Base-by-base conservation (phyloP, 1,140 invertebrate species). In the Sweltsa coloradensis region DNA sequence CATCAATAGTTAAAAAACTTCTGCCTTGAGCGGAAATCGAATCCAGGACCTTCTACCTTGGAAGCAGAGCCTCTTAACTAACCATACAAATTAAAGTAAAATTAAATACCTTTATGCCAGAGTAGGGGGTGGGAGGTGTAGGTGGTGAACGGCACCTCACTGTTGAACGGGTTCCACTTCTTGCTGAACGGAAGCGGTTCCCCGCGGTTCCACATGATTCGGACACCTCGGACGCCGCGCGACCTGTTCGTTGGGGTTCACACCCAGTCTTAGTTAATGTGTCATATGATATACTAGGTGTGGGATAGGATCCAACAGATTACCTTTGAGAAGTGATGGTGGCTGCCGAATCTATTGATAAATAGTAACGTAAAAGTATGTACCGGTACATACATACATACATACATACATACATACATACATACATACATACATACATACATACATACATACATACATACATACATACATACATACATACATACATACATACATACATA, bases 91-190 rank as follows among this genome's bases (percentile, higher is more conserved):
- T n/a, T n/a, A n/a, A n/a, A n/a, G n/a, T n/a, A n/a, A n/a, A n/a
- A n/a, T n/a, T n/a, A n/a, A n/a, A n/a, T 72, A 81, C 81, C 79
- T 75, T 80, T 80, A 60, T 84, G 79, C 73, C 81, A 86, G 55
- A 76, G 75, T 31, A 89, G 69, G 6, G 86, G 86, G 69, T 90
- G 88, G 50, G 81, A 86, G 1, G 81, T 74, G 51, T 84, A 82
- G 1, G 85, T 89, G 5, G 78, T 65, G 63, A 78, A 86, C 0
- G 87, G 87, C 51, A 89, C 81, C 41, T 83, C 74, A 48, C 76
- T 75, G 50, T 75, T 76, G 66, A 87, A 89, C 2, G 87, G 87
- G 63, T 92, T 92, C 88, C 88, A 92, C 50, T 78, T 78, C 51
- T 83, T 81, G 45, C 75, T 69, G 54, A 86, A 69, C 2, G 76